These are phyloP conservation scores for Hofmannophila pseudospretella DNA, from an alignment of 2,888 invertebrate species.

Conservation along the genomic window DNA sequence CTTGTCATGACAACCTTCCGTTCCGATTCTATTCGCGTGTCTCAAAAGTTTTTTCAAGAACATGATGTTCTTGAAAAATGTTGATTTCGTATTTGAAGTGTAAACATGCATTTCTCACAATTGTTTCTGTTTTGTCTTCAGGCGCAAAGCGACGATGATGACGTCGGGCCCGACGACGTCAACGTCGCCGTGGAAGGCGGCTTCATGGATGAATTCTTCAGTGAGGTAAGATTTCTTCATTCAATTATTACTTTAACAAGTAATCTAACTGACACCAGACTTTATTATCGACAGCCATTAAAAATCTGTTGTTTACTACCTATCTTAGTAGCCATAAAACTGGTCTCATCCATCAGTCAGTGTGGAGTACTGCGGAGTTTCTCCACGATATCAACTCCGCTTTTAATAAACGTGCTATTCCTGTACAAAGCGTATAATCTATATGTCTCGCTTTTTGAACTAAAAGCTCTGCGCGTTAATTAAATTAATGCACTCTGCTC, in stretches of 20 bases:
- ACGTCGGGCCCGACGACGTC: conserved; percentile 95
- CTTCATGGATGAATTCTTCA: conserved; percentile 99
- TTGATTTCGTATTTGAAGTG: conserved; percentile 1
- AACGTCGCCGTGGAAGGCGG: conserved; percentile 97
- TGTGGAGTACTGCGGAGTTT: neutral
- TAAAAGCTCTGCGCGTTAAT: conserved; percentile 10
- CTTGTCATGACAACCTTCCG: conserved; percentile 6
- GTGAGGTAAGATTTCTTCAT: conserved; percentile 85
- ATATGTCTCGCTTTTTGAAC: conserved; percentile 3
- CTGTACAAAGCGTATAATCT: too few species aligned
- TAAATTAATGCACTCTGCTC: conserved; percentile 6
- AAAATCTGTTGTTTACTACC: too few species aligned
- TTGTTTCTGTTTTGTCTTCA: conserved; percentile 48
- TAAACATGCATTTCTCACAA: neutral
- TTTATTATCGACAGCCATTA: too few species aligned
- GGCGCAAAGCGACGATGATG: conserved; percentile 99
- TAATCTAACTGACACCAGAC: too few species aligned
- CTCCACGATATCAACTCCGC: conserved; percentile 4
- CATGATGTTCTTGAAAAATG: too few species aligned
- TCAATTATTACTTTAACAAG: too few species aligned
- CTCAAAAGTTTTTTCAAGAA: conserved; percentile 6
- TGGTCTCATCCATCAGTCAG: neutral
- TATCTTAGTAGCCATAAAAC: too few species aligned
- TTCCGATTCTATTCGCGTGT: conserved; percentile 1
- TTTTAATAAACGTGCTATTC: conserved; percentile 9